A percentile compares a stretch with the other conserved stretches of the same genome.
Conservation (phyloP, 2,888 invertebrate species). For the Isoperla grammatica region DNA sequence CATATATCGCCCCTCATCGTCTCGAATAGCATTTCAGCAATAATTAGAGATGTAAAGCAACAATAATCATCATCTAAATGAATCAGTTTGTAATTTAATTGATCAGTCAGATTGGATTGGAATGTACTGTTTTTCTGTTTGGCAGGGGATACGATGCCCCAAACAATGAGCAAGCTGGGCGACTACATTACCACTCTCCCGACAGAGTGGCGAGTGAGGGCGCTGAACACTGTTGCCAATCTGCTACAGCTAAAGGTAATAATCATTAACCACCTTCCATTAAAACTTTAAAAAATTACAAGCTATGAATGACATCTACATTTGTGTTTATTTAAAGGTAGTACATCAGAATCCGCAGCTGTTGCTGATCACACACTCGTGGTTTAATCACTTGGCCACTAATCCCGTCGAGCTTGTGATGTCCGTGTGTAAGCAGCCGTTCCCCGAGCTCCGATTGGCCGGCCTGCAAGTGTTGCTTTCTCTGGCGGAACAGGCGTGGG, state of each 20-base stretch:
- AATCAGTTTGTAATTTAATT: neutral
- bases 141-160: too few relatives aligned
- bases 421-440: slow-evolving; percentile 67
- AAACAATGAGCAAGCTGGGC: slow-evolving; percentile 55
- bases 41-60: too few relatives aligned
- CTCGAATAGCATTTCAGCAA: too few relatives aligned
- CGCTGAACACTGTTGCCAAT: slow-evolving; percentile 57
- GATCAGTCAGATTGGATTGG: neutral
- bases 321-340: slow-evolving; percentile 34
- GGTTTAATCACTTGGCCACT: slow-evolving; percentile 54
- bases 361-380: slow-evolving; percentile 52
- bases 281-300: neutral
- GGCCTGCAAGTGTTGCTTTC: slow-evolving; percentile 61
- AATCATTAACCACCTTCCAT: neutral
- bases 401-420: slow-evolving; percentile 58
- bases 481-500: slow-evolving; percentile 70
- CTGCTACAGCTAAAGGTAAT: slow-evolving; percentile 35
- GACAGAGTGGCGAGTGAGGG: slow-evolving; percentile 60
- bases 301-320: neutral
- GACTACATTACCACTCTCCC: slow-evolving; percentile 55
- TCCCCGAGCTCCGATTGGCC: slow-evolving; percentile 67
- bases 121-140: neutral
- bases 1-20: too few relatives aligned
- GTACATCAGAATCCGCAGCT: slow-evolving; percentile 44
- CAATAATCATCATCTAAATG: too few relatives aligned